phyloP scores from a whole-genome alignment of 2,797 vertebrate species.

The Morus bassanus region DNA sequence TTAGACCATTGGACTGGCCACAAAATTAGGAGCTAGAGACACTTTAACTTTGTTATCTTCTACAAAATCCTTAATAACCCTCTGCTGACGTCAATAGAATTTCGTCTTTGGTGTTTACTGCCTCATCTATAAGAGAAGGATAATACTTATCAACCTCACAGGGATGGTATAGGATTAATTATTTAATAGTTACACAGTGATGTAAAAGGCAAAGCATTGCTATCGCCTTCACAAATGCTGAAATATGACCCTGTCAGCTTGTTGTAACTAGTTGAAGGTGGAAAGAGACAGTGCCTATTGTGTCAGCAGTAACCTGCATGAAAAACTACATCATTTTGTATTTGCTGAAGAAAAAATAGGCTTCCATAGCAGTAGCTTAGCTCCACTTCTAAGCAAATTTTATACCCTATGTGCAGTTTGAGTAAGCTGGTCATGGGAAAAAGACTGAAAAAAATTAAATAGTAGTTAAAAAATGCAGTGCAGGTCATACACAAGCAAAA shows the following conservation, averaged over 20 bases:
- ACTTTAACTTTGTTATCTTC: background rate
- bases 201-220: background rate
- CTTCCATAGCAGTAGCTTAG: background rate
- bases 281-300: background rate
- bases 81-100: slow-evolving; percentile 10
- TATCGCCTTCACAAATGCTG: background rate
- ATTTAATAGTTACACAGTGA: background rate
- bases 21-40: background rate
- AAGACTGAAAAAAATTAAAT: background rate
- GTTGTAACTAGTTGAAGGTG: background rate
- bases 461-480: background rate
- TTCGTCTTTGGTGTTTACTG: background rate
- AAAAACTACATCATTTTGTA: background rate
- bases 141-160: slow-evolving; percentile 23
- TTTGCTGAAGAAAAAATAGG: background rate
- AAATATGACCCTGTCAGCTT: background rate
- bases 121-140: background rate
- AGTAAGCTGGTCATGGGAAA: background rate
- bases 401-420: background rate
- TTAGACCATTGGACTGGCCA: background rate
- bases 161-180: slow-evolving; percentile 11
- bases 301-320: background rate
- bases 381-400: background rate
- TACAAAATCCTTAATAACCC: background rate
- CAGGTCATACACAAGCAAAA: background rate